Base-by-base conservation (phyloP, 2,888 invertebrate genomes). In the Diaphora mendica region DNA sequence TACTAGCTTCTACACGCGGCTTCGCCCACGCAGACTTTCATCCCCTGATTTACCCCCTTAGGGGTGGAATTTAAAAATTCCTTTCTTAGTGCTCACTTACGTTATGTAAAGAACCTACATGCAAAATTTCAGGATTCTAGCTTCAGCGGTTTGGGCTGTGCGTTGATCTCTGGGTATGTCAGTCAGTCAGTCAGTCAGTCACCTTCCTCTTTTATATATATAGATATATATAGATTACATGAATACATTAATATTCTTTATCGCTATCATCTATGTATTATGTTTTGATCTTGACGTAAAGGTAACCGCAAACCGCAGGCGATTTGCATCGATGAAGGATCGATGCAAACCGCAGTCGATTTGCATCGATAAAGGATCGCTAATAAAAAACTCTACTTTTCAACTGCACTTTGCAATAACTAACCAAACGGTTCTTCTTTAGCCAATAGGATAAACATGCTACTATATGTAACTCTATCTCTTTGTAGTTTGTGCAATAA, bases 401-500 rank as follows among this genome's bases (percentile, higher is more conserved):
- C n/a, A 62, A 62, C 30, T 62, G 30, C 17, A 59, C 1, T 30
- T 48, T 48, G 44, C 30, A 44, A 30, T 30, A 48, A 17, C 23
- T 48, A 33, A 13, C 23, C 44, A 48, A 48, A 48, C 30, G 33
- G 1, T 44, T 48, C 30, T 30, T 59, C 62, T 26, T 67, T 30
- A 3, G 20, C 23, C 13, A 13, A 67, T 26, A 67, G 13, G 44
- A 11, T 7, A 44, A 48, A 3, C 67, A 33, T 48, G 30, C 30
- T 48, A 48, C 11, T 26, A 48, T 48, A 67, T 3, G n/a, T 26
- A 30, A 30, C 30, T 30, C 15, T 62, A 62, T 62, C 77, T 73
- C 79, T 81, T 80, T 78, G 77, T 82, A 72, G 67, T 72, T 51
- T 70, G 75, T 76, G 42, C 78, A 76, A 79, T 78, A 78, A 82